Evolutionary conservation across 2,113 vertebrate genomes (phyloP).

Genomic region (Odontophorus gujanensis): DNA sequence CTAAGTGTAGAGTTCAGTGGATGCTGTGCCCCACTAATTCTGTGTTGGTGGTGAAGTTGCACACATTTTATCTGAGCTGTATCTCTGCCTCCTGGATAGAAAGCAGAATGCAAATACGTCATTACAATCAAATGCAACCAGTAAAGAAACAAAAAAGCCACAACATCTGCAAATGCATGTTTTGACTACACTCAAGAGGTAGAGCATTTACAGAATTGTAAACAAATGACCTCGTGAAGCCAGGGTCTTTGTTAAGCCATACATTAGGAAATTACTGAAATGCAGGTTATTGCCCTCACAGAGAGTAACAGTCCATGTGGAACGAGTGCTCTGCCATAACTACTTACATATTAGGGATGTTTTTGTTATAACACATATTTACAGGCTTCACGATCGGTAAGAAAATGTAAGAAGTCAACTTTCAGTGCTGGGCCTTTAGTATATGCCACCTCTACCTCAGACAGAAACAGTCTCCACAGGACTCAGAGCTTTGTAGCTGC

Average conservation of each 20-base stretch:
- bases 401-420: slow-evolving; percentile 11
- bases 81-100: neutral
- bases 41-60: neutral
- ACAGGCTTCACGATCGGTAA: slow-evolving; percentile 38
- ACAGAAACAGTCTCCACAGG: neutral
- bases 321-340: neutral
- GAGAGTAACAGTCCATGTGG: slow-evolving; percentile 12
- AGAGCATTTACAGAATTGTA: slow-evolving; percentile 17
- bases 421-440: neutral
- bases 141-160: neutral
- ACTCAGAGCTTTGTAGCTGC: neutral
- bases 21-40: neutral
- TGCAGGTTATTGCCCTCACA: slow-evolving; percentile 1
- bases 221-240: slow-evolving; percentile 28
- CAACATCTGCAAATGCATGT: neutral
- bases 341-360: slow-evolving; percentile 33
- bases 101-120: neutral
- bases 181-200: neutral
- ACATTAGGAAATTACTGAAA: slow-evolving; percentile 13
- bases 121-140: neutral
- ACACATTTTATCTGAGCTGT: neutral
- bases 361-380: slow-evolving; percentile 50
- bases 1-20: neutral
- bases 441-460: neutral
- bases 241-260: slow-evolving; percentile 15